phyloP scores from a whole-genome alignment of 2,113 vertebrate species.

The Haplotaxodon microlepis region DNA sequence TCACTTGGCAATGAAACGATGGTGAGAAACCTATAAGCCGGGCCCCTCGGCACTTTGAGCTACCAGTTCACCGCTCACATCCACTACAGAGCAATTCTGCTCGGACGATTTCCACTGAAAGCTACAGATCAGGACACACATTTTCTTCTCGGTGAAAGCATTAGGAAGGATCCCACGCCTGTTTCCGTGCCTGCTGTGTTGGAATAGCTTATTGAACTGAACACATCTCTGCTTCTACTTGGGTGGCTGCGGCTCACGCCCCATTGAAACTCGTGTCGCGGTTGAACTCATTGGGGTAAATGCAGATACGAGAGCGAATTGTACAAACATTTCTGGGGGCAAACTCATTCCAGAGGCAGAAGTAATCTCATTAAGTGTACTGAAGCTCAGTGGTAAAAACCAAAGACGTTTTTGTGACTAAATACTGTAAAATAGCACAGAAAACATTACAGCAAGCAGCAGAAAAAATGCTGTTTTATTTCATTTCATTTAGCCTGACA shows the following conservation, averaged over 20 bases:
- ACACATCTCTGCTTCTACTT: background rate
- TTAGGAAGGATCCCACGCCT: background rate
- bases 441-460: background rate
- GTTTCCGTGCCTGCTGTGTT: background rate
- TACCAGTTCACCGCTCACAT: conserved; percentile 13
- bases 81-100: background rate
- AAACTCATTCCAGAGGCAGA: conserved; percentile 12
- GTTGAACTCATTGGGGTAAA: conserved; percentile 14
- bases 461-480: background rate
- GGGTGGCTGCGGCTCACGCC: conserved; percentile 9
- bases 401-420: background rate
- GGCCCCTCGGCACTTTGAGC: conserved; percentile 1
- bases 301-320: conserved; percentile 20
- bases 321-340: conserved; percentile 25
- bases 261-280: background rate
- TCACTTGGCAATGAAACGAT: conserved; percentile 4
- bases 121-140: background rate
- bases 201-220: conserved; percentile 4
- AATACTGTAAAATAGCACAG: background rate
- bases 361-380: conserved; percentile 29
- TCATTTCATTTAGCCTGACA: background rate
- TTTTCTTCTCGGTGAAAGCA: background rate
- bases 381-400: background rate
- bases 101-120: background rate
- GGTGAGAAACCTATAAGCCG: conserved; percentile 10